These are phyloP conservation scores for Saxidomus purpurata DNA, from an alignment of 1,140 invertebrate genomes.

Conservation along the genomic window DNA sequence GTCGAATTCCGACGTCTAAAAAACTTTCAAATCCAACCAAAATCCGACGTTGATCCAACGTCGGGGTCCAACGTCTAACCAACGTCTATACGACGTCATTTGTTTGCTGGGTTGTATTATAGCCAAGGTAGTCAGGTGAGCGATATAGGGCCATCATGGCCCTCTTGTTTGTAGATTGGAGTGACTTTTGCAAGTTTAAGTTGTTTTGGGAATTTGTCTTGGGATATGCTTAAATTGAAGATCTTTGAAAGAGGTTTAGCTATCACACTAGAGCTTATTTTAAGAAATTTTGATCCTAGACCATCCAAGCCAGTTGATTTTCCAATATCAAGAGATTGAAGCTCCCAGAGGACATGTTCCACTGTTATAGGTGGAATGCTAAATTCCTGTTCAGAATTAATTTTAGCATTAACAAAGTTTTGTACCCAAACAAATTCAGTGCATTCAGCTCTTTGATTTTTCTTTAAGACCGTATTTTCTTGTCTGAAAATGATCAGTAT, in stretches of 20 bases:
- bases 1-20: no score
- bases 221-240: background rate
- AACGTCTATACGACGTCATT: no score
- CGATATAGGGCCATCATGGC: no score
- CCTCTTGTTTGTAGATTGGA: constrained; percentile 22
- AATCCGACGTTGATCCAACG: no score
- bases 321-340: background rate
- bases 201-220: background rate
- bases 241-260: background rate
- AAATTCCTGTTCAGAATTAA: background rate
- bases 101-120: no score
- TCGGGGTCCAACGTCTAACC: no score
- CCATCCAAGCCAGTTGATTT: constrained; percentile 7
- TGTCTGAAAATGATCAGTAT: no score
- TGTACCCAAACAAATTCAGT: no score
- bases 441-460: no score
- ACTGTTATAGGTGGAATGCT: background rate
- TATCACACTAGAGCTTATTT: background rate
- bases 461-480: no score
- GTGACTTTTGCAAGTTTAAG: constrained; percentile 13
- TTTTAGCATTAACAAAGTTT: background rate
- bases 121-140: no score
- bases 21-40: no score
- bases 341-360: background rate
- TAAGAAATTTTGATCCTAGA: background rate